phyloP scores from a whole-genome alignment of 2,113 vertebrate species.

The Myxocyprinus asiaticus region DNA sequence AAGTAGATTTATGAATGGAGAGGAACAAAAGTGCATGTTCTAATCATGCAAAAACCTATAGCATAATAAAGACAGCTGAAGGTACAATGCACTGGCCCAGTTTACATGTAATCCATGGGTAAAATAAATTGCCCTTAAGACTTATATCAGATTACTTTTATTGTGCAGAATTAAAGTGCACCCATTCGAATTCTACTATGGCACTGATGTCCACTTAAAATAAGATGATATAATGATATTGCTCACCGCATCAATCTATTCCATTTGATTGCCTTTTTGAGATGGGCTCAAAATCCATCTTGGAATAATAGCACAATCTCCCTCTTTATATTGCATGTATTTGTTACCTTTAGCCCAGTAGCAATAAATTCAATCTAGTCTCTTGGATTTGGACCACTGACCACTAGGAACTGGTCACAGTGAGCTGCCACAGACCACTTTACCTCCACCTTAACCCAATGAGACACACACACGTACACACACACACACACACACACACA shows the following conservation, averaged over 20 bases:
- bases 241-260: slow-evolving; percentile 76
- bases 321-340: slow-evolving; percentile 73
- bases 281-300: slow-evolving; percentile 73
- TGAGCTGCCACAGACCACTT: slow-evolving; percentile 74
- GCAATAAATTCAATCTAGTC: slow-evolving; percentile 80
- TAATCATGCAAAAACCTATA: neutral
- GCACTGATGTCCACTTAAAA: slow-evolving; percentile 65
- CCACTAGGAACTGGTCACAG: slow-evolving; percentile 76
- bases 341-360: slow-evolving; percentile 78
- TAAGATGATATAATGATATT: slow-evolving; percentile 69
- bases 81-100: neutral
- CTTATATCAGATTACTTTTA: slow-evolving; percentile 13
- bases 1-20: neutral
- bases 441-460: slow-evolving; percentile 57
- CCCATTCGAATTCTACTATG: slow-evolving; percentile 58
- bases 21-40: neutral
- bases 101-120: neutral
- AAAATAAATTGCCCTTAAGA: neutral
- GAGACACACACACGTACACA: slow-evolving; percentile 30
- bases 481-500: slow-evolving; percentile 33
- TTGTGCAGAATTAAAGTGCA: slow-evolving; percentile 36
- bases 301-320: slow-evolving; percentile 71
- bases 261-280: slow-evolving; percentile 69
- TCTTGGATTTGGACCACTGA: slow-evolving; percentile 73
- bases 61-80: neutral